Percentiles rank a stretch among this genome's conserved stretches.
These are phyloP conservation scores for Geotrypetes seraphini DNA, from an alignment of 2,797 vertebrate genomes.

Conservation along the genomic window DNA sequence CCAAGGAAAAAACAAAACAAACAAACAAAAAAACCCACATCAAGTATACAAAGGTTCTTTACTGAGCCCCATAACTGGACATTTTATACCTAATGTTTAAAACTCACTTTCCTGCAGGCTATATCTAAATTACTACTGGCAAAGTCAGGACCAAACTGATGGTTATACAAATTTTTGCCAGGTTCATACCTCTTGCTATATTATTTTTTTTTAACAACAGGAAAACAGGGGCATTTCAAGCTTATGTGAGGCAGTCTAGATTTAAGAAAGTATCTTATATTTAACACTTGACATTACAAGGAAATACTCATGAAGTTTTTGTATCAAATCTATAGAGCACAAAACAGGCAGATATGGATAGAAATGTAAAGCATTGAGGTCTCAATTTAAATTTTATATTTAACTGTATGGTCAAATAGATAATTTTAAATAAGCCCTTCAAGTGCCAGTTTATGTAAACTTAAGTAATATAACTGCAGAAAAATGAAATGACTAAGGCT, in stretches of 20 bases:
- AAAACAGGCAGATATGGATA: slow-evolving; percentile 29
- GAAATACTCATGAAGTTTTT: slow-evolving; percentile 37
- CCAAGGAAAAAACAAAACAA: slow-evolving; percentile 50
- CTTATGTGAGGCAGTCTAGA: no score
- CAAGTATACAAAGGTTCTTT: slow-evolving; percentile 54
- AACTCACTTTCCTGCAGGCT: no score
- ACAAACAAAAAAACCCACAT: no score
- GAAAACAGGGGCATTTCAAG: no score
- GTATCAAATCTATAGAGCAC: slow-evolving; percentile 23
- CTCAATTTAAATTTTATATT: slow-evolving; percentile 37
- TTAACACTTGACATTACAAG: slow-evolving; percentile 40
- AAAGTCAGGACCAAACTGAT: no score
- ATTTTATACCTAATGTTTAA: no score
- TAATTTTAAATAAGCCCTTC: slow-evolving; percentile 12
- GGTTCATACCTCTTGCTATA: no score
- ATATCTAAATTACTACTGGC: no score
- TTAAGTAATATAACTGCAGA: slow-evolving; percentile 21
- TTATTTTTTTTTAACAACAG: no score
- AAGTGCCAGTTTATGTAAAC: no score
- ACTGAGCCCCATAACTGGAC: slow-evolving; percentile 44
- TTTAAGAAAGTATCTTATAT: no score
- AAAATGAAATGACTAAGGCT: slow-evolving; percentile 24
- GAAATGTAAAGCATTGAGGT: slow-evolving; percentile 29
- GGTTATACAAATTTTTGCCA: no score
- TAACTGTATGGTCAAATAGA: slow-evolving; percentile 24